Conservation (phyloP, 2,113 vertebrate genomes). For the Tenrec ecaudatus region DNA sequence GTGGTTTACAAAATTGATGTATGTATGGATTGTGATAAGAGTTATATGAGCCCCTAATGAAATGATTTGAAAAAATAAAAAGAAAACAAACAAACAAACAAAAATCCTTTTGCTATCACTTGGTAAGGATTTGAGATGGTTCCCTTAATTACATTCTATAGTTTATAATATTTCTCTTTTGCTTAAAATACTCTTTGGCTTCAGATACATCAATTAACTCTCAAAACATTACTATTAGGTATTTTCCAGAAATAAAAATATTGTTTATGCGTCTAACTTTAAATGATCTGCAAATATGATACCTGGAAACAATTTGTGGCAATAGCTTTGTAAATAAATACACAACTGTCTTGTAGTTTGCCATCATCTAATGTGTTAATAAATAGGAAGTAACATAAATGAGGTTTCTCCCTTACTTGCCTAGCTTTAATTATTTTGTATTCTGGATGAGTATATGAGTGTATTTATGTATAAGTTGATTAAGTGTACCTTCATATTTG, state of each 20-base stretch:
- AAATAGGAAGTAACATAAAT: slow-evolving; percentile 54
- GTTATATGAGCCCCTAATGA: too few species aligned
- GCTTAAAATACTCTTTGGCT: slow-evolving; percentile 8
- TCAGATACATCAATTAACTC: slow-evolving; percentile 12
- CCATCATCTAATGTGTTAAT: slow-evolving; percentile 45
- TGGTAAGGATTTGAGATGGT: background rate
- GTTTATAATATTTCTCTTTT: slow-evolving; percentile 12
- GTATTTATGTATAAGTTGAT: slow-evolving; percentile 44
- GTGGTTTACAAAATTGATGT: too few species aligned
- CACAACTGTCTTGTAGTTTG: slow-evolving; percentile 19
- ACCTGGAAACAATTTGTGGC: slow-evolving; percentile 41
- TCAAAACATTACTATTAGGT: slow-evolving; percentile 3
- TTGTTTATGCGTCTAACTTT: slow-evolving; percentile 49
- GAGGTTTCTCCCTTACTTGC: background rate
- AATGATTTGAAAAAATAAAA: too few species aligned
- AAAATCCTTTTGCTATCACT: background rate
- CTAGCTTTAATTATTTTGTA: slow-evolving; percentile 57
- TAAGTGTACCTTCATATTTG: slow-evolving; percentile 37
- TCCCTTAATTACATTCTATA: background rate
- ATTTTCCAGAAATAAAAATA: slow-evolving; percentile 33
- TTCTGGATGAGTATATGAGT: slow-evolving; percentile 36
- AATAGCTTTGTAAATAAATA: slow-evolving; percentile 59
- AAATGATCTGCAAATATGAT: slow-evolving; percentile 4
- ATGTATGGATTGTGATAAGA: too few species aligned
- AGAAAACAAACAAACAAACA: too few species aligned